Percentiles rank a stretch among this genome's conserved stretches.
Conservation (phyloP, 2,113 vertebrate genomes). For the Melanostigma gelatinosum region DNA sequence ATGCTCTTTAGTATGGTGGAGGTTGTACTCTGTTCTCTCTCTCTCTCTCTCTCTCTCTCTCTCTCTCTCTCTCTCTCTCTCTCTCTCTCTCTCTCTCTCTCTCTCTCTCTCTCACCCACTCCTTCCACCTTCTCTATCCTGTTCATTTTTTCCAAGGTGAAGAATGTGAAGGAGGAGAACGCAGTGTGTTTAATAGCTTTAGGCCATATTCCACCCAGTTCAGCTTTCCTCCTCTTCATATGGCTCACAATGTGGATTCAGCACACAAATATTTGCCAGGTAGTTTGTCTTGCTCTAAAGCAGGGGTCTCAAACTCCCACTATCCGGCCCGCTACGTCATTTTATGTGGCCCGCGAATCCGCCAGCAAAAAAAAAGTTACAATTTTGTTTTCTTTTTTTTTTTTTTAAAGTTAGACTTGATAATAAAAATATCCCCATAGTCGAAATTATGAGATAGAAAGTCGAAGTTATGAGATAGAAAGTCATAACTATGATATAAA, state of each 20-base stretch:
- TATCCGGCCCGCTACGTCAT: too few species aligned
- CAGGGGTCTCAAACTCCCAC: too few species aligned
- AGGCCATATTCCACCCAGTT: constrained; percentile 70
- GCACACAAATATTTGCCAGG: constrained; percentile 68
- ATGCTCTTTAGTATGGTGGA: constrained; percentile 68
- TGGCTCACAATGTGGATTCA: constrained; percentile 63
- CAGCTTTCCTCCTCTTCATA: constrained; percentile 64
- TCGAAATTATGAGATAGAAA: too few species aligned
- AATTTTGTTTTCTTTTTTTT: too few species aligned
- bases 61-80: constrained; percentile 21
- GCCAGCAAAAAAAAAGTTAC: too few species aligned
- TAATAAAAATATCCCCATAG: too few species aligned
- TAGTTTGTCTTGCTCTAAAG: constrained; percentile 64
- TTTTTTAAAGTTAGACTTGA: too few species aligned
- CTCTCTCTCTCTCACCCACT: constrained; percentile 56
- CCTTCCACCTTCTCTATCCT: constrained; percentile 69
- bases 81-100: constrained; percentile 34
- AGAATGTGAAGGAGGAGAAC: constrained; percentile 68
- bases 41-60: constrained; percentile 20
- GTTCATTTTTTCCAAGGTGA: constrained; percentile 76
- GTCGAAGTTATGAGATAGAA: too few species aligned
- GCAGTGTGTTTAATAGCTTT: constrained; percentile 73
- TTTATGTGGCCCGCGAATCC: too few species aligned
- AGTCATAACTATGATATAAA: too few species aligned
- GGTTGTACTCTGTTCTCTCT: constrained; percentile 41